Evolutionary conservation across 2,113 vertebrate genomes (phyloP).

Genomic region (Cisticola juncidis): DNA sequence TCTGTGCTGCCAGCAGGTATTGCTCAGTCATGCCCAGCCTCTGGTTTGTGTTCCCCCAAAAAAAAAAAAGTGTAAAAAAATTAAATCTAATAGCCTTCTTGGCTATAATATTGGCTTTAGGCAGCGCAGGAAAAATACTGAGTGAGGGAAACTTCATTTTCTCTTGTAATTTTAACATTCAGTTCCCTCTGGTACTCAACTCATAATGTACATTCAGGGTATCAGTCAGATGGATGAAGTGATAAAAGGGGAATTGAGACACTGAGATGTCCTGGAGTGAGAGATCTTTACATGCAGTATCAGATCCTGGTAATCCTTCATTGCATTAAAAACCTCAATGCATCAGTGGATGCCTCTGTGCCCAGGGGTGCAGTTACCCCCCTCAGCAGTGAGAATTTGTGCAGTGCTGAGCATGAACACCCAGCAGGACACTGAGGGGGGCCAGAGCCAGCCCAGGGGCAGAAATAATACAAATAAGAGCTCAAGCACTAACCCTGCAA

Average conservation of each 20-base stretch:
- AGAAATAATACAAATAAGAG: not conserved
- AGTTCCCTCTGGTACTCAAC: not conserved
- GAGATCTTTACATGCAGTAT: not conserved
- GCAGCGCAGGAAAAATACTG: not conserved
- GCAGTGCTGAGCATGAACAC: not conserved
- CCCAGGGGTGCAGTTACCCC: not conserved
- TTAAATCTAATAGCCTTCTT: not conserved
- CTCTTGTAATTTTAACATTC: not conserved
- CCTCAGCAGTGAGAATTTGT: not conserved
- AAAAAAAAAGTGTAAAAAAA: not conserved
- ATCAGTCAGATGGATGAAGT: not conserved
- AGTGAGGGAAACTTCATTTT: not conserved
- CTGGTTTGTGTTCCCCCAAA: not conserved
- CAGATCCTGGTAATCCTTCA: not conserved
- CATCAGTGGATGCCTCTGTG: not conserved
- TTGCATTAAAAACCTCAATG: not conserved
- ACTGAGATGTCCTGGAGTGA: not conserved
- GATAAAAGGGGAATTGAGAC: not conserved
- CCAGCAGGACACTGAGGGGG: not conserved
- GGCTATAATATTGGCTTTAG: not conserved
- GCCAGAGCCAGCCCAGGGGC: not conserved
- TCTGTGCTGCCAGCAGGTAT: not conserved
- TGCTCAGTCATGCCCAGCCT: not conserved
- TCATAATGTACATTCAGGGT: accelerated
- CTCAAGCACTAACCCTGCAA: not conserved